Evolutionary conservation across 2,797 vertebrate species (phyloP).

Genomic region (Mareca strepera): DNA sequence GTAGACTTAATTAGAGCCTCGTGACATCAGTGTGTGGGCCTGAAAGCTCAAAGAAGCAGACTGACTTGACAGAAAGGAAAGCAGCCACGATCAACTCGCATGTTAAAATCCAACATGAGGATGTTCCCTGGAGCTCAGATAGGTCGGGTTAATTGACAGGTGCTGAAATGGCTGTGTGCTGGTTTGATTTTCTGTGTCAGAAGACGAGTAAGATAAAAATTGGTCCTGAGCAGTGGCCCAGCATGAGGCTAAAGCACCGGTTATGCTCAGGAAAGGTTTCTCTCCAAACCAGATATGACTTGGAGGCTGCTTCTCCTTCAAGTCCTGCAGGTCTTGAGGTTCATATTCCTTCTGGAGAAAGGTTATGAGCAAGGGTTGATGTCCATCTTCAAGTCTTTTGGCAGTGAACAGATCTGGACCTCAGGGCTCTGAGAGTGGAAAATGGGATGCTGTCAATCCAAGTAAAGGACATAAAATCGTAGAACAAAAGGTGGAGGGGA

Average conservation of each 20-base stretch:
- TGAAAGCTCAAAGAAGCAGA: slow-evolving; percentile 62
- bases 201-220: not conserved
- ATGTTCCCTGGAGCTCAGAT: slow-evolving; percentile 17
- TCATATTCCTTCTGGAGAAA: not conserved
- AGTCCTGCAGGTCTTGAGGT: not conserved
- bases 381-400: not conserved
- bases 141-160: slow-evolving; percentile 30
- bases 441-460: not conserved
- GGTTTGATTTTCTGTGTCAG: not conserved
- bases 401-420: not conserved
- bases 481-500: not conserved
- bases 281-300: not conserved
- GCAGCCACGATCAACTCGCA: not conserved
- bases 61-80: slow-evolving; percentile 45
- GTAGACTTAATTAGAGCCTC: slow-evolving; percentile 75
- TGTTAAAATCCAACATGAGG: slow-evolving; percentile 1
- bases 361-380: not conserved
- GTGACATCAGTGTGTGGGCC: slow-evolving; percentile 71
- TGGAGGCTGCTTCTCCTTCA: not conserved
- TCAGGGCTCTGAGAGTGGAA: not conserved
- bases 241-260: not conserved
- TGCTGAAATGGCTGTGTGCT: not conserved
- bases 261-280: not conserved
- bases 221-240: not conserved
- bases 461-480: not conserved